Conservation (phyloP, 2,113 vertebrate genomes). For the Rhadina sibilatrix region DNA sequence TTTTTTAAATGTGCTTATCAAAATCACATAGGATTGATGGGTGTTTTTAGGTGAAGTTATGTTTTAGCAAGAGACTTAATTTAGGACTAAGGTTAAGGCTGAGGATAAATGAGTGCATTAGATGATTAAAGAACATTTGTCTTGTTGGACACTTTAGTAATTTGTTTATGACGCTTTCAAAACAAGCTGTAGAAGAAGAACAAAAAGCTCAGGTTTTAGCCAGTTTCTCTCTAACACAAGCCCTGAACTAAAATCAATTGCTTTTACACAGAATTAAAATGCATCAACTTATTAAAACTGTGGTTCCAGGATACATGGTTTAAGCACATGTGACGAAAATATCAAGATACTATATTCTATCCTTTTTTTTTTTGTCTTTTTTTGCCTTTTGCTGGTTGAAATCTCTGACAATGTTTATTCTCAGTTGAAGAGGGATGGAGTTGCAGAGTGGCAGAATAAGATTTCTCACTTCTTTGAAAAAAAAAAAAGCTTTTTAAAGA, state of each 20-base stretch:
- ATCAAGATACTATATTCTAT: background rate
- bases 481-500: conserved; percentile 32
- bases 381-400: background rate
- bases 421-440: background rate
- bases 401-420: background rate
- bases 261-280: conserved; percentile 43
- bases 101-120: conserved; percentile 89
- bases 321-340: conserved; percentile 10
- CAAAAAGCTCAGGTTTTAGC: conserved; percentile 59
- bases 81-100: conserved; percentile 84
- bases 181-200: conserved; percentile 70
- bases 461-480: background rate
- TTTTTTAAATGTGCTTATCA: conserved; percentile 79
- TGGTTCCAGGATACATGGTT: conserved; percentile 13
- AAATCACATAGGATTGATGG: conserved; percentile 82
- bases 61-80: conserved; percentile 83
- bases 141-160: conserved; percentile 78
- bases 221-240: conserved; percentile 42
- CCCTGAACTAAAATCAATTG: conserved; percentile 50
- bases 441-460: background rate
- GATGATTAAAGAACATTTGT: conserved; percentile 92
- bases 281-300: conserved; percentile 19
- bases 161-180: conserved; percentile 84
- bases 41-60: conserved; percentile 83
- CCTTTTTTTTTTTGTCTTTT: background rate